A percentile compares a stretch with the other conserved stretches of the same genome.
Evolutionary conservation across 2,113 vertebrate species (phyloP).

Genomic region (Passer domesticus): DNA sequence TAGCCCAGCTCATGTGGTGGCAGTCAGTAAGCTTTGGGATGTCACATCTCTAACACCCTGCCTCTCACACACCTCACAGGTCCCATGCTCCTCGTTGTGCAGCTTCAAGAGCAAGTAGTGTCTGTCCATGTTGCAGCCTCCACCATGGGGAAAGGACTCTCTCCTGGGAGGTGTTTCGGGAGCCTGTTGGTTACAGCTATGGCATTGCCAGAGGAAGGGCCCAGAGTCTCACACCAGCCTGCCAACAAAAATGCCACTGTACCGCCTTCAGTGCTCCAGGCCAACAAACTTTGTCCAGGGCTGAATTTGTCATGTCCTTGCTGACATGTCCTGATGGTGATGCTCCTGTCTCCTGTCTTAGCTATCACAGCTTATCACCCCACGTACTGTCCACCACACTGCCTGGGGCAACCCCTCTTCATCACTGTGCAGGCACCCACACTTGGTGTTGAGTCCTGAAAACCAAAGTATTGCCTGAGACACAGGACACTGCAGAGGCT

Average conservation of each 20-base stretch:
- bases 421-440: not conserved
- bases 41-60: not conserved
- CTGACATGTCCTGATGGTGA: not conserved
- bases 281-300: not conserved
- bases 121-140: not conserved
- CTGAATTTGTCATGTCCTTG: not conserved
- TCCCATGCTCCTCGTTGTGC: not conserved
- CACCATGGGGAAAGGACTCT: rapidly evolving
- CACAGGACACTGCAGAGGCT: not conserved
- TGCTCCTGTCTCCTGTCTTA: not conserved
- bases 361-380: not conserved
- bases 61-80: not conserved
- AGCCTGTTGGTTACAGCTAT: not conserved
- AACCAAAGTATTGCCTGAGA: not conserved
- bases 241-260: not conserved
- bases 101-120: rapidly evolving
- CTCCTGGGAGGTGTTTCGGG: not conserved
- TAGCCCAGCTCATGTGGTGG: not conserved
- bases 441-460: not conserved
- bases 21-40: not conserved
- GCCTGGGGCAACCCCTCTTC: not conserved
- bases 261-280: not conserved
- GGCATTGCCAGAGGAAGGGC: not conserved
- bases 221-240: not conserved
- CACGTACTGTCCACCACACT: rapidly evolving